phyloP scores from a whole-genome alignment of 1,140 invertebrate species.

The Aradophagus sp. region DNA sequence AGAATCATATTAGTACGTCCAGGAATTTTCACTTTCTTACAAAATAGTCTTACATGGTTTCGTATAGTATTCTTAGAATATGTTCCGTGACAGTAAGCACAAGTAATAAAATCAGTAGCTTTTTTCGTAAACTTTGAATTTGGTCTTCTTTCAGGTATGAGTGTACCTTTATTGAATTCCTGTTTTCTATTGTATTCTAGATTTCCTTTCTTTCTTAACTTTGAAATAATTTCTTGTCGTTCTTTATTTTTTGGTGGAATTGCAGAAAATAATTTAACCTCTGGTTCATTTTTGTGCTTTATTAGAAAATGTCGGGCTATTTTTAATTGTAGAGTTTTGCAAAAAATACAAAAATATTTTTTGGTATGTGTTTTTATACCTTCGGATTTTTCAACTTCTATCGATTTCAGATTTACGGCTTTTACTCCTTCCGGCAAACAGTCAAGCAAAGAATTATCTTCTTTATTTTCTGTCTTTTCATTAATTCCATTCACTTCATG shows the following conservation, averaged over 20 bases:
- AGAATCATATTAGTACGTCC: conserved; percentile 3
- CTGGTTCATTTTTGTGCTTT: conserved; percentile 1
- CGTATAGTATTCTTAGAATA: conserved; percentile 6
- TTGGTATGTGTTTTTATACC: conserved; percentile 8
- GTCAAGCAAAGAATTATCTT: no score
- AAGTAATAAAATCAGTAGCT: not conserved
- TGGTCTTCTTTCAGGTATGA: conserved; percentile 6
- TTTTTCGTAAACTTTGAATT: conserved; percentile 1
- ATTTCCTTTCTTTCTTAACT: conserved; percentile 10
- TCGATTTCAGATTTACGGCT: not conserved
- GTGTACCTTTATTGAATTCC: conserved; percentile 7
- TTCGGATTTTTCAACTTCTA: not conserved
- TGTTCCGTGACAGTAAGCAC: conserved; percentile 7
- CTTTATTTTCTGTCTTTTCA: no score
- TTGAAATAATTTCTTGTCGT: not conserved
- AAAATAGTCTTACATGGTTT: conserved; percentile 5
- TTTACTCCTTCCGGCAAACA: not conserved
- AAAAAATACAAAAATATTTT: conserved; percentile 13
- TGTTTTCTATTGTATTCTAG: conserved; percentile 3
- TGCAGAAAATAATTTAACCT: conserved; percentile 5
- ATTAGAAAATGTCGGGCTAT: conserved; percentile 5
- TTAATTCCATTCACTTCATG: no score
- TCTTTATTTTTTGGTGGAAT: not conserved
- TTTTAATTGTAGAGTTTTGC: conserved; percentile 8
- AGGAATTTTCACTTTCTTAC: not conserved